phyloP scores from a whole-genome alignment of 2,888 invertebrate species.

The Tethea ocularis region DNA sequence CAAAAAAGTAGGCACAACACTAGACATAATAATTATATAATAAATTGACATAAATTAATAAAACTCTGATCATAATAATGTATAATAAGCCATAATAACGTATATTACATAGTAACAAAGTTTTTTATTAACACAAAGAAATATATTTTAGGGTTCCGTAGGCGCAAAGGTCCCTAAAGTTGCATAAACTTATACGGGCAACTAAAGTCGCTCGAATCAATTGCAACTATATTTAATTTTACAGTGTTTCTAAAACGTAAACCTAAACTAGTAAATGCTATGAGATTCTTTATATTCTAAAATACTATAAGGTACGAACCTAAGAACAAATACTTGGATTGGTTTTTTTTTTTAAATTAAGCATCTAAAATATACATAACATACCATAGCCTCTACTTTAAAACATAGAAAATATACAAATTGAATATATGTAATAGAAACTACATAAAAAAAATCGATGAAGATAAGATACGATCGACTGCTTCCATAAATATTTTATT shows the following conservation, averaged over 20 bases:
- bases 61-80: not conserved
- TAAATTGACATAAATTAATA: too few species aligned
- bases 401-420: too few species aligned
- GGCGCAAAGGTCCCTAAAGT: too few species aligned
- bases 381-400: not conserved
- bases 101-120: not conserved
- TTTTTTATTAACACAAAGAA: not conserved
- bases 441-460: too few species aligned
- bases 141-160: not conserved
- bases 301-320: not conserved
- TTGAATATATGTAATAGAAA: too few species aligned
- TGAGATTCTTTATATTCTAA: not conserved
- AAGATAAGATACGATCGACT: too few species aligned
- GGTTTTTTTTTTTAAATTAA: not conserved
- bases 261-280: not conserved
- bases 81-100: not conserved
- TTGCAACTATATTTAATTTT: too few species aligned
- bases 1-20: too few species aligned
- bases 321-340: not conserved
- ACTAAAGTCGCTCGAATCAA: too few species aligned
- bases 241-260: not conserved
- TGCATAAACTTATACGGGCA: too few species aligned
- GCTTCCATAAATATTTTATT: too few species aligned
- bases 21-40: too few species aligned
- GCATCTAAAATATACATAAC: not conserved